A percentile compares a stretch with the other conserved stretches of the same genome.
Conservation (phyloP, 2,888 invertebrate genomes). For the Nemurella pictetii region DNA sequence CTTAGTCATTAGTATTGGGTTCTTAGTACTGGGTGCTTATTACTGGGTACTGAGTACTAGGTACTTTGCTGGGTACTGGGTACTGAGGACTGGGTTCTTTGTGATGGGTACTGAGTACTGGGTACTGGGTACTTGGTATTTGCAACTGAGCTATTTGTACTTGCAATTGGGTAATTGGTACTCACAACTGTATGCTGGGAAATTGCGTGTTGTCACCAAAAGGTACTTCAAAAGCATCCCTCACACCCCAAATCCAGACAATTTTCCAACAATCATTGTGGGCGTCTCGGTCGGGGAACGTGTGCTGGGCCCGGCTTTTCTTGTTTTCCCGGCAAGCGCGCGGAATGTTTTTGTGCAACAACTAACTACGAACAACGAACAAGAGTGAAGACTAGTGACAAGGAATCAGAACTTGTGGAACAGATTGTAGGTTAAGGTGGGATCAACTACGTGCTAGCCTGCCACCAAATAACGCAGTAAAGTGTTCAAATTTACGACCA, state of each 20-base stretch:
- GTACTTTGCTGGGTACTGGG: no score
- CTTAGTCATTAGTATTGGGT: no score
- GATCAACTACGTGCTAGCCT: not conserved
- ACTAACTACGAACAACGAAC: no score
- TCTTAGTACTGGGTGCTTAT: no score
- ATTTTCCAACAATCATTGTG: not conserved
- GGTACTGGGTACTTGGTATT: no score
- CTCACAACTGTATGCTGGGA: no score
- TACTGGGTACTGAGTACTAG: no score
- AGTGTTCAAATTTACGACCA: conserved; percentile 12
- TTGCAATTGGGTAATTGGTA: no score
- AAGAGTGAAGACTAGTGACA: not conserved
- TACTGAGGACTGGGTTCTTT: no score
- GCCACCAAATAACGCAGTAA: not conserved
- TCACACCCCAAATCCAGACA: not conserved
- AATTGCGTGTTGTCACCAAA: not conserved
- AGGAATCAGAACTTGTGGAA: not conserved
- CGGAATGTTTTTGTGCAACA: not conserved
- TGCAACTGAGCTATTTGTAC: no score
- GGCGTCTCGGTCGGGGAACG: not conserved
- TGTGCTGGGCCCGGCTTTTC: not conserved
- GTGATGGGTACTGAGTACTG: no score
- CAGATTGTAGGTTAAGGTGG: not conserved
- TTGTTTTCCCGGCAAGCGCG: not conserved
- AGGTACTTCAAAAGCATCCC: no score